Evolutionary conservation across 2,888 invertebrate genomes (phyloP), one percentile per base, ranked within the genome.

Genomic region (Argynnis bischoffii): DNA sequence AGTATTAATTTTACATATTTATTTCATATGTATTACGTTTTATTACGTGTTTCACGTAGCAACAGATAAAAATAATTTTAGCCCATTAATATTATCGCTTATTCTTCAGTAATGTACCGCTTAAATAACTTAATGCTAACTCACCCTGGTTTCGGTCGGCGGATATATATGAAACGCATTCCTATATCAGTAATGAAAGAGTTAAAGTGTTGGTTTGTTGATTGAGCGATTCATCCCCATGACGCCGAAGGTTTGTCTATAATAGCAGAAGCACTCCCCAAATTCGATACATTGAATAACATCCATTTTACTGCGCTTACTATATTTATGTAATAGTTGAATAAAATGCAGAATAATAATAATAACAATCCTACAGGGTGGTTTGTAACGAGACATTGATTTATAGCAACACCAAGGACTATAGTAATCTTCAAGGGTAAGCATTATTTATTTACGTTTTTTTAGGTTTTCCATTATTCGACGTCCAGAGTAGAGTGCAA

Each of bases 171-270:
- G 76, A 77, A 75, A 73, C 72, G 72, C 77, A 78, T 81, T 81
- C 77, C 78, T 72, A 72, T 70, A 70, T 72, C 69, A 75, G 75
- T 79, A 77, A 79, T 81, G 77, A 79, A 82, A 81, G 80, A 83
- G 79, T 77, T 83, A 82, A 85, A 79, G 83, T 81, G 84, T 83
- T 82, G 78, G 75, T 71, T 77, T 81, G 81, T 82, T 87, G 89
- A 87, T 88, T 88, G 83, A 86, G 80, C 85, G 84, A 88, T 88
- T 88, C 88, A 87, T 79, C 78, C 77, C 78, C 77, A 82, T 82
- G 78, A 81, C 77, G 75, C 63, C 70, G 71, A 71, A 74, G 66
- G 74, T 73, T 74, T 64, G 63, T 69, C 69, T 67, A 76, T 72
- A 76, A 75, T 74, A 71, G 71, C 71, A 70, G 71, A 72, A 71